These are phyloP conservation scores for Archaeoteleia sp. DNA, from an alignment of 2,888 invertebrate species.

Conservation along the genomic window DNA sequence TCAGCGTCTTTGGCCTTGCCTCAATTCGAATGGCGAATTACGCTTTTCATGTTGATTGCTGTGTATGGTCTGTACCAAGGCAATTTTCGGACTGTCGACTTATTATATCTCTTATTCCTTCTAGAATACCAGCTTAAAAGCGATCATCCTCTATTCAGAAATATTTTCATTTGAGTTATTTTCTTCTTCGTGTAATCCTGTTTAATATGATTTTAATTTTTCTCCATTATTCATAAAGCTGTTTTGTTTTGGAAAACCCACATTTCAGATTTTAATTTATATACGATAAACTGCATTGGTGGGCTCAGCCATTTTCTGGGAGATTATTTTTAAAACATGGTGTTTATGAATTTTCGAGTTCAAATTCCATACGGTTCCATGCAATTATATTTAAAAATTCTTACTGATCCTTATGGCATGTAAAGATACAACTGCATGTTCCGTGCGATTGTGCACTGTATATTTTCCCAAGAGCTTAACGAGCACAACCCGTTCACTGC, in stretches of 20 bases:
- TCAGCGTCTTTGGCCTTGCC: conserved; percentile 49
- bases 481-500: conserved; percentile 4
- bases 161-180: no score
- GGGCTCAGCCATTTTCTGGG: no score
- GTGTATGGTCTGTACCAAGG: conserved; percentile 26
- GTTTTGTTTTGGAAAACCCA: no score
- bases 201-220: no score
- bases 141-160: background rate
- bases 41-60: conserved; percentile 43
- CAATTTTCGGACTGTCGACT: conserved; percentile 40
- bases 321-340: background rate
- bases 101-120: conserved; percentile 32
- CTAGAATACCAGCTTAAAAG: conserved; percentile 21
- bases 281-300: no score
- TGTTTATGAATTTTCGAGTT: background rate
- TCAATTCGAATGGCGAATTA: conserved; percentile 45
- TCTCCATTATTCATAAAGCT: no score
- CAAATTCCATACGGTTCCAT: conserved; percentile 10
- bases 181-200: no score
- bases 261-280: no score
- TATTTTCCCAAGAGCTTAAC: conserved; percentile 21
- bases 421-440: conserved; percentile 5
- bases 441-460: background rate
- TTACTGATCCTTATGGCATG: conserved; percentile 28
- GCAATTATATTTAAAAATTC: conserved; percentile 19